Conservation (phyloP, 2,888 invertebrate genomes). For the Agriopis aurantiaria region DNA sequence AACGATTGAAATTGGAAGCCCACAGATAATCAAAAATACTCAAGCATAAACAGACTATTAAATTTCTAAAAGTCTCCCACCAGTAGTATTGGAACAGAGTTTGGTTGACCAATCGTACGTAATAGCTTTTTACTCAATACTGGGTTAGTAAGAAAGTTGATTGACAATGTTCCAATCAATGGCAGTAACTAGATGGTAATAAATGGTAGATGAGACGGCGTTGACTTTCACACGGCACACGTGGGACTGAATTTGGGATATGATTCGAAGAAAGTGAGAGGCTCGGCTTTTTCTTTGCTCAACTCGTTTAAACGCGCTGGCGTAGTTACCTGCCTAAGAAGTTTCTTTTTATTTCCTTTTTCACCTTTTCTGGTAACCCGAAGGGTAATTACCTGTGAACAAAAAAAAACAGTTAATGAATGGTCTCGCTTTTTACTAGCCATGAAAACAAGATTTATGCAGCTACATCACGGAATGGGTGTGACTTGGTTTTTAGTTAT, state of each 20-base stretch:
- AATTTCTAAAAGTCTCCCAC: not conserved
- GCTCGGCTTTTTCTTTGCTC: slow-evolving; percentile 77
- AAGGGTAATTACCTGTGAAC: slow-evolving; percentile 59
- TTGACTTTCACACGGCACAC: slow-evolving; percentile 73
- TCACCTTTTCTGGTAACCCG: slow-evolving; percentile 37
- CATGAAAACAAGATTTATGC: slow-evolving; percentile 26
- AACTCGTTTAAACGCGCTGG: slow-evolving; percentile 64
- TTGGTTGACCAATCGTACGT: slow-evolving; percentile 15
- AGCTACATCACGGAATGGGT: slow-evolving; percentile 11
- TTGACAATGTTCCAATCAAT: slow-evolving; percentile 63
- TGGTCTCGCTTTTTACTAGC: slow-evolving; percentile 36
- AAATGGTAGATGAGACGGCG: slow-evolving; percentile 62
- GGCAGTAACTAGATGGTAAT: slow-evolving; percentile 59
- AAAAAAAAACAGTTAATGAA: slow-evolving; percentile 51
- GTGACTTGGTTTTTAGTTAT: not conserved
- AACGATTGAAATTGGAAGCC: no score
- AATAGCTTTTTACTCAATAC: slow-evolving; percentile 15
- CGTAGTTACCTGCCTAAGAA: slow-evolving; percentile 39
- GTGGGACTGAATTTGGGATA: slow-evolving; percentile 66
- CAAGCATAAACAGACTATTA: not conserved
- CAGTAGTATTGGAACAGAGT: not conserved
- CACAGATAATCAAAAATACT: no score
- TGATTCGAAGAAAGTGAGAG: slow-evolving; percentile 80
- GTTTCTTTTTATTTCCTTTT: slow-evolving; percentile 37
- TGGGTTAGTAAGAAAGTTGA: slow-evolving; percentile 63